Percentiles rank a stretch among this genome's conserved stretches.
These are phyloP conservation scores for Australoheros scitulus DNA, from an alignment of 2,113 vertebrate species.

Conservation along the genomic window DNA sequence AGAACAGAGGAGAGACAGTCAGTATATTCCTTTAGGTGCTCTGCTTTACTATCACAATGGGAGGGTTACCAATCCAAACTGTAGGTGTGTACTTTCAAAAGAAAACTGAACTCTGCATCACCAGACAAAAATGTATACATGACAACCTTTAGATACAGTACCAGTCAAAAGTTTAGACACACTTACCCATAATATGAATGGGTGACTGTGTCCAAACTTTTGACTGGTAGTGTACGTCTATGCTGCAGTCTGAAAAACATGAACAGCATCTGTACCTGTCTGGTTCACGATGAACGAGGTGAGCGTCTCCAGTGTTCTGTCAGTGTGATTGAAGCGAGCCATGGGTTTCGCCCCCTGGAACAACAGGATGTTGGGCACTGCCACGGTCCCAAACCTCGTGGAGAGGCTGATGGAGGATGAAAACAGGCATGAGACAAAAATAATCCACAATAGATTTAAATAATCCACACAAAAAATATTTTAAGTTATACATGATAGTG, in stretches of 20 bases:
- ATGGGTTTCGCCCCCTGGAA: conserved; percentile 98
- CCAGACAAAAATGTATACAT: too few relatives aligned
- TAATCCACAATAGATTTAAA: not conserved
- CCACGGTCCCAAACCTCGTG: conserved; percentile 96
- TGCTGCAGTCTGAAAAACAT: not conserved
- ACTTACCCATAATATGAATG: too few relatives aligned
- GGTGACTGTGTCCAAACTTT: too few relatives aligned
- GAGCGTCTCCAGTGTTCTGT: conserved; percentile 88
- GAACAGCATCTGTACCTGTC: conserved; percentile 81
- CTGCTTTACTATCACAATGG: too few relatives aligned
- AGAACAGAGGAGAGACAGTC: too few relatives aligned
- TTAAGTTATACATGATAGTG: too few relatives aligned
- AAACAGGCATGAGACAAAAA: not conserved
- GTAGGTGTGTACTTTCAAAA: not conserved
- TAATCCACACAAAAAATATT: too few relatives aligned
- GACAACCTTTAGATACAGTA: not conserved
- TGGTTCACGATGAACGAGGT: conserved; percentile 95
- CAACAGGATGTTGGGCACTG: conserved; percentile 96
- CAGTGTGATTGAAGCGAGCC: conserved; percentile 98
- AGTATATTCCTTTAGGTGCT: too few relatives aligned
- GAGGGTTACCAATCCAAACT: too few relatives aligned
- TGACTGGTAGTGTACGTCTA: too few relatives aligned
- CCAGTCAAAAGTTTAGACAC: too few relatives aligned
- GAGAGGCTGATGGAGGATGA: conserved; percentile 83
- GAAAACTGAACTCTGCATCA: not conserved